phyloP scores from a whole-genome alignment of 2,113 vertebrate genomes.

The Chlorodrepanis virens region DNA sequence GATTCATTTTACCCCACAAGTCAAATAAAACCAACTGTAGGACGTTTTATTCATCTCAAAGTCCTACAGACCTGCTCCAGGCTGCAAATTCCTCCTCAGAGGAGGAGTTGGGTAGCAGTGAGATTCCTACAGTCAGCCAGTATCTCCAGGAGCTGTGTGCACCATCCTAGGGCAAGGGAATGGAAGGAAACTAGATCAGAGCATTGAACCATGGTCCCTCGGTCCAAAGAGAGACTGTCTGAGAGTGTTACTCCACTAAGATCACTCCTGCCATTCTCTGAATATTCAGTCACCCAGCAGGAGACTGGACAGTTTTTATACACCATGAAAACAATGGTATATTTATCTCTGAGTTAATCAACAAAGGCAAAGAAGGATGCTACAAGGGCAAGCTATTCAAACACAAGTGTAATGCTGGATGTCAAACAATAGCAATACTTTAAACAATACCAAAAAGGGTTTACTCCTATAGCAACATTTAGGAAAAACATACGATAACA shows the following conservation, averaged over 20 bases:
- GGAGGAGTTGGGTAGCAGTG: not conserved
- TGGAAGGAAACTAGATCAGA: not conserved
- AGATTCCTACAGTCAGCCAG: not conserved
- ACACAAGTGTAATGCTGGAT: slow-evolving; percentile 54
- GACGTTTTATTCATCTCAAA: not conserved
- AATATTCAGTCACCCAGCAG: not conserved
- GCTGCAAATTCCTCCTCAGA: not conserved
- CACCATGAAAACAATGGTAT: slow-evolving; percentile 31
- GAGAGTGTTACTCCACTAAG: not conserved
- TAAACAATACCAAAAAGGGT: slow-evolving; percentile 59
- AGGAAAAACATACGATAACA: slow-evolving; percentile 73
- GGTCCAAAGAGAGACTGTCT: not conserved
- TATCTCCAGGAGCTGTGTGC: not conserved
- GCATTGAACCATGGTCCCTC: not conserved
- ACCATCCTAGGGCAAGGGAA: not conserved
- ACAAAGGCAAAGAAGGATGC: slow-evolving; percentile 47
- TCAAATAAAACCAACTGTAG: not conserved
- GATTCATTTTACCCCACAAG: not conserved
- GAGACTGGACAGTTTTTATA: slow-evolving; percentile 25
- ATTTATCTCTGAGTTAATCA: slow-evolving; percentile 58
- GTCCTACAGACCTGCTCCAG: not conserved
- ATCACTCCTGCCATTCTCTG: not conserved
- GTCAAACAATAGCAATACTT: slow-evolving; percentile 69
- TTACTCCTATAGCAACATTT: slow-evolving; percentile 62
- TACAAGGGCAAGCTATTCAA: slow-evolving; percentile 63